Percentiles rank a stretch among this genome's conserved stretches.
Evolutionary conservation across 2,888 invertebrate genomes (phyloP).

Genomic region (Anarsia innoxiella): DNA sequence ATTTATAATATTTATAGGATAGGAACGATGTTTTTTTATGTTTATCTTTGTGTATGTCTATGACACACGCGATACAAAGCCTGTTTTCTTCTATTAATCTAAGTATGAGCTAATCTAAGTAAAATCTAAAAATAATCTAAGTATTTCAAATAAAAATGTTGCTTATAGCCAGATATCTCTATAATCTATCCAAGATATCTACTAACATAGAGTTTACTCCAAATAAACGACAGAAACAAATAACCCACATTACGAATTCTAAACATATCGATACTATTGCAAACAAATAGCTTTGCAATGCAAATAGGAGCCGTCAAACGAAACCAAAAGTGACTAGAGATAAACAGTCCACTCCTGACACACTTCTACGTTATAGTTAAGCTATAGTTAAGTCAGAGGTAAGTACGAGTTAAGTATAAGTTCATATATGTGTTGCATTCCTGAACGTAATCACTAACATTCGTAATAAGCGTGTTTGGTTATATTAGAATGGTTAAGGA

Average conservation of each 20-base stretch:
- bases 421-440: conserved; percentile 54
- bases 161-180: too few species aligned
- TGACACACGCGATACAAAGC: too few species aligned
- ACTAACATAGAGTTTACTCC: too few species aligned
- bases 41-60: too few species aligned
- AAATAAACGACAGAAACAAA: background rate
- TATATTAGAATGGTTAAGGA: conserved; percentile 41
- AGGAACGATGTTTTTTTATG: too few species aligned
- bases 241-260: background rate
- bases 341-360: conserved; percentile 39
- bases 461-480: conserved; percentile 50
- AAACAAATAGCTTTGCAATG: conserved; percentile 3
- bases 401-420: conserved; percentile 15
- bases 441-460: conserved; percentile 52
- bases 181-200: too few species aligned
- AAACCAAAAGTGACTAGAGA: conserved; percentile 49
- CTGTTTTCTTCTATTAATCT: too few species aligned
- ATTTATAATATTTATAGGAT: too few species aligned
- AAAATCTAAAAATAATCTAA: too few species aligned
- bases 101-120: too few species aligned
- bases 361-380: conserved; percentile 29
- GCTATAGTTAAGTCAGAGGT: conserved; percentile 12
- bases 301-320: conserved; percentile 21
- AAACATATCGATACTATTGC: conserved; percentile 1
- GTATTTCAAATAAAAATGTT: too few species aligned